Evolutionary conservation across 2,888 invertebrate species (phyloP), one percentile per base, ranked within the genome.

Genomic region (Nemotelus pantherinus): DNA sequence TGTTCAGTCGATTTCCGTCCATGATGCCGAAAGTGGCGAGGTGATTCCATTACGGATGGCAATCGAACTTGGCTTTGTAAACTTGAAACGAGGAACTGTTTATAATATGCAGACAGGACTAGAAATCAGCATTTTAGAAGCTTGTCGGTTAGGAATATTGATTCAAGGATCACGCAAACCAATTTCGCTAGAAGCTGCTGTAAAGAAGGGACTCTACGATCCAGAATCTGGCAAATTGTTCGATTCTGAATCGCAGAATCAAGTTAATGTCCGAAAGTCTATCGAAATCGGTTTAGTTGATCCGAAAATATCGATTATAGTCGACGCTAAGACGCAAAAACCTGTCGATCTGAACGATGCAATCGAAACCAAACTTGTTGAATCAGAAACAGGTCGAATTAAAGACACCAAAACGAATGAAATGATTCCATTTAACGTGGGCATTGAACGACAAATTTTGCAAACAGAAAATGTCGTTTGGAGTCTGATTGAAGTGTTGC

Each of bases 1-100:
- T 88, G 91, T 93, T 57, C 92, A 93, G 85, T 92, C 94, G 3
- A 89, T 95, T 64, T 90, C 92, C 43, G 91, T 95, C 79, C 91
- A 91, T 84, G 91, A 94, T 85, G 93, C 94, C 3, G 89, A 89
- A 79, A 92, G 92, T 81, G 92, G 93, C 84, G 93, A 94, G 87
- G 89, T 92, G 57, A 89, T 95, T 80, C 91, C 94, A 44, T 88
- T 97, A 82, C 91, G 92, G 80, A 95, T 96, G 88, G 96, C 96
- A 77, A 90, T 94, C 78, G 94, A 95, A 84, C 89, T 90, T 78
- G 93, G 94, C 76, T 90, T 95, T 81, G 91, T 96, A 79, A 93
- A 95, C 88, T 90, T 95, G 80, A 90, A 91, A 81, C 89, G 91
- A 80, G 94, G 94, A 58, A 88, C 92, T 48, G 90, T 95, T 63